Percentiles rank a stretch among this genome's conserved stretches.
Conservation (phyloP, 1,140 invertebrate species). For the Dendroctonus valens region DNA sequence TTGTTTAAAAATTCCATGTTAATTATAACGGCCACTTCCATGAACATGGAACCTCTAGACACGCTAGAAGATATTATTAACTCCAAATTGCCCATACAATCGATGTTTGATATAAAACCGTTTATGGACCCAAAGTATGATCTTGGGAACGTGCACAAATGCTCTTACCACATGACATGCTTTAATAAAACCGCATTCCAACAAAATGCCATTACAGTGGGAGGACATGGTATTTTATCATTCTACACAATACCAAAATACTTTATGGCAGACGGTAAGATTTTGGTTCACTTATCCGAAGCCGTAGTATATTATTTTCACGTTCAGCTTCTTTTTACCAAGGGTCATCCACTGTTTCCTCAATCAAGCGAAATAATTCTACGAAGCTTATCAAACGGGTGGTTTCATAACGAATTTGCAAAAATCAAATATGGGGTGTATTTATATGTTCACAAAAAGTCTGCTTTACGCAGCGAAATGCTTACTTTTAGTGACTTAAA, state of each 20-base stretch:
- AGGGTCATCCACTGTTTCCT: constrained; percentile 7
- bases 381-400: constrained; percentile 1
- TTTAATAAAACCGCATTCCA: not conserved
- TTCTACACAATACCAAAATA: not conserved
- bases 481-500: not conserved
- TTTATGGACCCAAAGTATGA: not conserved
- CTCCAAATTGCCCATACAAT: constrained; percentile 3
- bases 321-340: constrained; percentile 1
- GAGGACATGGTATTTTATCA: not conserved
- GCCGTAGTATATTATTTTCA: not conserved
- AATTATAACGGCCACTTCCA: not conserved
- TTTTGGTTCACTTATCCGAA: constrained; percentile 4
- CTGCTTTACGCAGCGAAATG: not conserved
- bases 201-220: constrained; percentile 1
- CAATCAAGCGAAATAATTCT: not conserved
- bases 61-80: constrained; percentile 1
- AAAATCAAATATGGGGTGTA: not conserved
- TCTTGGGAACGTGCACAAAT: not conserved
- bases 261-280: not conserved
- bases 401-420: not conserved
- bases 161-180: not conserved
- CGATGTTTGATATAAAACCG: not conserved
- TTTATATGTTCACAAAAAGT: not conserved
- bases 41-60: constrained; percentile 1
- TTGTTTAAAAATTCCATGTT: constrained; percentile 8